Evolutionary conservation across 1,140 invertebrate genomes (phyloP).

Genomic region (Drosophila bifasciata): DNA sequence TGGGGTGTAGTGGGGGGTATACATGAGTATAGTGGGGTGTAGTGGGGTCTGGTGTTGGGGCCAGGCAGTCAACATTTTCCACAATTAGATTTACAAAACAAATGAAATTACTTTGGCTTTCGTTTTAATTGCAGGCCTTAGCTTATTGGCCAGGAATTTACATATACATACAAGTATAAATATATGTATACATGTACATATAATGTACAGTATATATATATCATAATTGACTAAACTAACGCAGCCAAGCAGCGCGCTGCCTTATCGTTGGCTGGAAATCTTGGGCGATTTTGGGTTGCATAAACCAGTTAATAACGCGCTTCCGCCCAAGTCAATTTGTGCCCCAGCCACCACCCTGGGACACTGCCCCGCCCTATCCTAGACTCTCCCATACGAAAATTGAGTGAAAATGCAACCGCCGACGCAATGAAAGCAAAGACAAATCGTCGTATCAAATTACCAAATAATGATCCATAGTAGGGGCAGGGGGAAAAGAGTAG

Average conservation of each 20-base stretch:
- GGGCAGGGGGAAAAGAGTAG: not conserved
- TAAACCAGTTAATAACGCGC: constrained; percentile 83
- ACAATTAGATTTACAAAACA: constrained; percentile 79
- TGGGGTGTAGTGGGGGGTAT: not conserved
- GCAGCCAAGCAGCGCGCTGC: constrained; percentile 42
- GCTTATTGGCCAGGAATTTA: constrained; percentile 58
- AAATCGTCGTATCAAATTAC: constrained; percentile 84
- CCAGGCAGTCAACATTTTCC: too few species aligned
- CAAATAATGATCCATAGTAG: constrained; percentile 65
- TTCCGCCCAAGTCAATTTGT: constrained; percentile 80
- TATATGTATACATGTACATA: not conserved
- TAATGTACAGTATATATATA: not conserved
- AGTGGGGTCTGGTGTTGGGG: too few species aligned
- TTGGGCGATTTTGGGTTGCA: constrained; percentile 81
- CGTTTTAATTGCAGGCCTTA: constrained; percentile 79
- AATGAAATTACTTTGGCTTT: constrained; percentile 80
- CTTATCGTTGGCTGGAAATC: constrained; percentile 70
- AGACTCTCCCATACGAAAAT: constrained; percentile 55
- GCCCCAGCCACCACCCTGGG: not conserved
- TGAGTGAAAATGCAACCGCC: constrained; percentile 74
- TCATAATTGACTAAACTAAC: constrained; percentile 34
- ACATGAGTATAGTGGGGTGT: too few species aligned
- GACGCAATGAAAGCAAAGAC: constrained; percentile 72
- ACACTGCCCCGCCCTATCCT: too few species aligned
- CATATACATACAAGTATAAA: not conserved